Percentiles rank a stretch among this genome's conserved stretches.
These are phyloP conservation scores for Oryzias melastigma DNA, from an alignment of 2,113 vertebrate species.

Conservation along the genomic window DNA sequence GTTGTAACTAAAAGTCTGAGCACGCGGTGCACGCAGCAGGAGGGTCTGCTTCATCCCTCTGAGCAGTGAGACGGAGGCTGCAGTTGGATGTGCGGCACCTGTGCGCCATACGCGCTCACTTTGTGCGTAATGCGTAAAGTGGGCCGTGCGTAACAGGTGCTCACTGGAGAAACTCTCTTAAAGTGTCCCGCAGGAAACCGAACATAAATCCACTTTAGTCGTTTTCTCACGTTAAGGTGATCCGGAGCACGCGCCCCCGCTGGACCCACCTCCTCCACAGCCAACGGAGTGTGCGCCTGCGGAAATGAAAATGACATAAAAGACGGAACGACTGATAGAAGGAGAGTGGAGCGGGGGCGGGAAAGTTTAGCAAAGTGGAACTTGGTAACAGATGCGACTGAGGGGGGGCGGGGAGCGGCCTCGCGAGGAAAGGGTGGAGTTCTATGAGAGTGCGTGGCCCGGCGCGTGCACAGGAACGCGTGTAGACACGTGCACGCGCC, in stretches of 20 bases:
- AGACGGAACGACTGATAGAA: constrained; percentile 15
- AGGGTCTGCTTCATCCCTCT: neutral
- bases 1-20: constrained; percentile 16
- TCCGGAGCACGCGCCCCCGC: too few relatives aligned
- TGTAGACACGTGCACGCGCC: constrained; percentile 3
- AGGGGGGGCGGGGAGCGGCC: constrained; percentile 76
- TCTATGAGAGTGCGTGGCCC: constrained; percentile 4
- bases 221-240: neutral
- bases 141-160: constrained; percentile 55
- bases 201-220: neutral
- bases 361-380: constrained; percentile 74
- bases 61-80: constrained; percentile 8
- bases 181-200: neutral
- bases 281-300: constrained; percentile 11
- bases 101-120: constrained; percentile 1
- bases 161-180: neutral
- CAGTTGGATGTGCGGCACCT: constrained; percentile 4
- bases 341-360: constrained; percentile 40
- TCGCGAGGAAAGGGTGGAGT: constrained; percentile 72
- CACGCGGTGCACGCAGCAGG: neutral
- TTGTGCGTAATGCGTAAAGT: constrained; percentile 46
- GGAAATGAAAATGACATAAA: constrained; percentile 46
- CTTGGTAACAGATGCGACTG: constrained; percentile 79
- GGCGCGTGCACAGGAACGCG: neutral
- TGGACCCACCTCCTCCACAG: constrained; percentile 2